Base-by-base conservation (phyloP, 2,888 invertebrate genomes). In the Latheticus oryzae region DNA sequence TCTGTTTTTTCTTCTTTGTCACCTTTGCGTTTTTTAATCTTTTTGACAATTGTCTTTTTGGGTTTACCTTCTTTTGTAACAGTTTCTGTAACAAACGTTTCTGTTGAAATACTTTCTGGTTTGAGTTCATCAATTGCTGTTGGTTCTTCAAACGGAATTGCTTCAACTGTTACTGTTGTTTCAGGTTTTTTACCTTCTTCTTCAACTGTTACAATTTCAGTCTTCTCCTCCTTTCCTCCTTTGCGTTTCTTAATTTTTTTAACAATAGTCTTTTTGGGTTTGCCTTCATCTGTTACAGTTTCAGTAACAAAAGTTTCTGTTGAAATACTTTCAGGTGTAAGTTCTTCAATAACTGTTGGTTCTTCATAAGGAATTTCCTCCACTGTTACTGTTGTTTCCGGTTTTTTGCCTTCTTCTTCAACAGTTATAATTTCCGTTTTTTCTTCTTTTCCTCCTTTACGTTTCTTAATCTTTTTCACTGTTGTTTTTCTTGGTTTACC, bases 401-500 rank as follows among this genome's bases (percentile, higher is more conserved):
- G 76, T 33, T 64, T 60, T 52, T 74, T 68, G 5, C 69, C 74
- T 28, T 72, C 73, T 51, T 73, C 71, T 37, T 73, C 70, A 0
- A 76, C 68, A 0, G 74, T 80, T 51, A 76, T 72, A 35, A 80
- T 76, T 66, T 79, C 79, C 1, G 78, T 79, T 8, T 75, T 72
- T 66, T 79, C 76, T 60, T 74, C 66, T 60, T 76, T 72, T 50
- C 72, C 70, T n/a, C 69, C 73, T 21, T 16, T 66, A 1, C 68
- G 66, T 45, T 69, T 80, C 51, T 67, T 72, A 12, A 76, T 68
- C 58, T 70, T 72, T 43, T 65, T 71, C 11, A 60, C 32, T 4
- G 79, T 78, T 70, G 63, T 65, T 42, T 73, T 72, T 0, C 75
- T 68, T 55, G 76, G 73, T 2, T 80, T 76, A 51, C 78, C 70